Base-by-base conservation (phyloP, 2,797 vertebrate genomes). In the Gambelia wislizenii region DNA sequence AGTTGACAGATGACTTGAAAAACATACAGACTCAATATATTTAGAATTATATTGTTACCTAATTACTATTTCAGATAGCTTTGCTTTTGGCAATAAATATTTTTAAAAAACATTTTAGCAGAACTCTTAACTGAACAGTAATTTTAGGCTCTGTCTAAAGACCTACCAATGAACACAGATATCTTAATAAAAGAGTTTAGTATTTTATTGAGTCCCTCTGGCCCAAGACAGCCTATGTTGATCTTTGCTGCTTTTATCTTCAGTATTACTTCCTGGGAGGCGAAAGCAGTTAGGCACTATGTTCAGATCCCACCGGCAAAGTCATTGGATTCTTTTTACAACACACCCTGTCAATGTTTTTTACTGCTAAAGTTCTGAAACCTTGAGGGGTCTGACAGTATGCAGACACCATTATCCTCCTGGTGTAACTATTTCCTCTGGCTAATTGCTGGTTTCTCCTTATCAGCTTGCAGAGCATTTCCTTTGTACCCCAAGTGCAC, bases 401-500 rank as follows among this genome's bases (percentile, higher is more conserved):
- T 52, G 49, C 91, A 44, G 42, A 52, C 54, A 85, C 85, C 14
- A 18, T 1, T 9, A 4, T 7, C 59, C 49, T 70, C 33, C 59
- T 91, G 39, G 10, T 84, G 44, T 42, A 91, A 83, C 44, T 39
- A 64, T 92, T 47, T 59, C 6, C 83, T 83, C 87, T 47, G 52
- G 84, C 47, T 67, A 36, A 33, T 91, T 92, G 79, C 86, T 91
- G 84, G 84, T 30, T 59, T 0, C 56, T 87, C 79, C 84, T 80
- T 92, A 20, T 54, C 39, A 8, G 64, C 1, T 2, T 64, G 52
- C 1, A 1, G 69, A 39, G 12, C 47, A 0, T 84, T 92, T 89
- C 1, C 16, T 90, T 79, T 88, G 64, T 95, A 90, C 87, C 87
- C n/a, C 47, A 14, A 78, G 59, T 77, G 0, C 44, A 18, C 14